Evolutionary conservation across 2,888 invertebrate species (phyloP).

Genomic region (Brenthis daphne): DNA sequence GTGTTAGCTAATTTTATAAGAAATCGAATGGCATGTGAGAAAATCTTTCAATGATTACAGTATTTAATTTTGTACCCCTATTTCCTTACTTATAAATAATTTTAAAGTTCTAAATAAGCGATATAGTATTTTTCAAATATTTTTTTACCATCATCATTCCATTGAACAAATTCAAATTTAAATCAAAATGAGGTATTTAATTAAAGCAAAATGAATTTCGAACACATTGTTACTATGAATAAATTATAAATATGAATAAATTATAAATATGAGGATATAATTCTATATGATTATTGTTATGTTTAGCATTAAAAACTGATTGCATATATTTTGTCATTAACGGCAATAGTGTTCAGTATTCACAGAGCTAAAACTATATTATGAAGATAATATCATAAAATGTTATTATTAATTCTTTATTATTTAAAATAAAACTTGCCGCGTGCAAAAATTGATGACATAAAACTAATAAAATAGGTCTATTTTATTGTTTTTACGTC

Average conservation of each 20-base stretch:
- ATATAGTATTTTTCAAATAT: too few relatives aligned
- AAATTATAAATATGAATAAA: slow-evolving; percentile 16
- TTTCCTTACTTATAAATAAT: too few relatives aligned
- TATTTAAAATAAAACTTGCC: too few relatives aligned
- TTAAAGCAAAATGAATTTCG: slow-evolving; percentile 1
- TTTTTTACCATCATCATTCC: not conserved
- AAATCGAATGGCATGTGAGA: too few relatives aligned
- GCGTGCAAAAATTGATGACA: too few relatives aligned
- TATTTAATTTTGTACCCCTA: too few relatives aligned
- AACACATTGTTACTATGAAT: slow-evolving; percentile 5
- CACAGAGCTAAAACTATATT: not conserved
- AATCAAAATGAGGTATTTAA: slow-evolving; percentile 1
- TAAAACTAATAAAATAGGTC: too few relatives aligned
- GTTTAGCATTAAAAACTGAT: slow-evolving; percentile 21
- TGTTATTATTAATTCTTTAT: too few relatives aligned
- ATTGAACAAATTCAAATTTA: slow-evolving; percentile 11
- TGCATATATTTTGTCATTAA: not conserved
- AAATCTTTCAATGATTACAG: too few relatives aligned
- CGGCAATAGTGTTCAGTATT: not conserved
- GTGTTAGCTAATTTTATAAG: not conserved
- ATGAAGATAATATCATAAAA: too few relatives aligned
- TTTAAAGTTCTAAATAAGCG: too few relatives aligned
- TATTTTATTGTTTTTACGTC: too few relatives aligned
- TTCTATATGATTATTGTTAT: slow-evolving; percentile 16
- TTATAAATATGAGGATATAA: slow-evolving; percentile 14